phyloP scores from a whole-genome alignment of 2,113 vertebrate species.

The Physeter macrocephalus region DNA sequence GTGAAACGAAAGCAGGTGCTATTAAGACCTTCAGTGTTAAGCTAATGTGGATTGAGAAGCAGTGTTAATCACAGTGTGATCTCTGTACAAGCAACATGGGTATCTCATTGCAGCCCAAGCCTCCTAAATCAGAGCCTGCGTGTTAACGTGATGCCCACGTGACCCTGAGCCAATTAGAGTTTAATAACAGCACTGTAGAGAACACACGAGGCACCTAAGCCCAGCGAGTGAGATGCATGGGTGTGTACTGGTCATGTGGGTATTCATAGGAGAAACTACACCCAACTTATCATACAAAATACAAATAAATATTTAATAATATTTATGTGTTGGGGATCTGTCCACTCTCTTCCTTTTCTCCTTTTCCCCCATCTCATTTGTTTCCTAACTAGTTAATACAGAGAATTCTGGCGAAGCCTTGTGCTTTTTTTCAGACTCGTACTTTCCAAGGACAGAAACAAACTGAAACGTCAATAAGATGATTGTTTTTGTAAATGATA shows the following conservation, averaged over 20 bases:
- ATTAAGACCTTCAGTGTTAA: neutral
- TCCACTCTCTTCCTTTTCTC: neutral
- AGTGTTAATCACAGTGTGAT: neutral
- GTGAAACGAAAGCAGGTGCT: neutral
- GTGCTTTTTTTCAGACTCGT: neutral
- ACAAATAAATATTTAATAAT: neutral
- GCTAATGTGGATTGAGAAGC: neutral
- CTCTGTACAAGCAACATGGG: no score
- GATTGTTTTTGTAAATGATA: neutral
- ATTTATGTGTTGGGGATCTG: neutral
- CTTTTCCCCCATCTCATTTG: neutral
- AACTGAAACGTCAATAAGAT: neutral
- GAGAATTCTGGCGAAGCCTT: neutral
- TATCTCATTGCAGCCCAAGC: neutral
- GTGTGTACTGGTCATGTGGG: neutral
- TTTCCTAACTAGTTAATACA: neutral
- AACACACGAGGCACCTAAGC: neutral
- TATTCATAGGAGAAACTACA: neutral
- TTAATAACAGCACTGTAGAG: neutral
- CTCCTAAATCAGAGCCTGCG: neutral
- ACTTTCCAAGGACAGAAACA: neutral
- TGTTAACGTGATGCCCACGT: accelerated
- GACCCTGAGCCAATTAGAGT: accelerated
- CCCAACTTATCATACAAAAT: neutral
- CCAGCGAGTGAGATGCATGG: neutral